Evolutionary conservation across 2,888 invertebrate species (phyloP).

Genomic region (Habrosyne pyritoides): DNA sequence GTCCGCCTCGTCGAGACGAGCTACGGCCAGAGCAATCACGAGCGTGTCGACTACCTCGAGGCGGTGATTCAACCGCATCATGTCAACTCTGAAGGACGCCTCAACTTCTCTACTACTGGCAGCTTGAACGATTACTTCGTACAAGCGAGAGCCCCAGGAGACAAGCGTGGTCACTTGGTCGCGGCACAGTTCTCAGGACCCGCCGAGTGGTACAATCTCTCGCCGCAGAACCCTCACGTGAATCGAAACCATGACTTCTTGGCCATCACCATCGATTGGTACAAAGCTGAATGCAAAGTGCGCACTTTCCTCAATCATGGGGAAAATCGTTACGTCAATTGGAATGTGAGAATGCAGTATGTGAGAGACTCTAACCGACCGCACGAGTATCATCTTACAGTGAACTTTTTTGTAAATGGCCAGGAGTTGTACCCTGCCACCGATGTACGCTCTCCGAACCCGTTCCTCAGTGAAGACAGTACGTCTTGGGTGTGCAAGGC

Average conservation of each 20-base stretch:
- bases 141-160: conserved; percentile 6
- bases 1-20: neutral
- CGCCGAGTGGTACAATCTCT: conserved; percentile 17
- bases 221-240: conserved; percentile 16
- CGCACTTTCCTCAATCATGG: neutral
- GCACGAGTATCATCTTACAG: neutral
- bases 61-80: neutral
- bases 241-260: conserved; percentile 14
- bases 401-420: neutral
- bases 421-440: neutral
- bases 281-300: conserved; percentile 17
- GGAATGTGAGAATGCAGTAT: neutral
- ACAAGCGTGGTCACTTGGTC: conserved; percentile 16
- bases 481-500: neutral
- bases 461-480: neutral
- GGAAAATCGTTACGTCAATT: neutral
- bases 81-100: neutral
- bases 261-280: conserved; percentile 19
- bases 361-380: neutral
- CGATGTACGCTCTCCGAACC: neutral
- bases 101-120: neutral
- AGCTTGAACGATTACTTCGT: neutral
- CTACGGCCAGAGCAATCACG: neutral
- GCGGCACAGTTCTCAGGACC: conserved; percentile 18
- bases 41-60: conserved; percentile 5